These are phyloP conservation scores for Poeciliopsis infans DNA, from an alignment of 2,797 vertebrate genomes.

Conservation along the genomic window DNA sequence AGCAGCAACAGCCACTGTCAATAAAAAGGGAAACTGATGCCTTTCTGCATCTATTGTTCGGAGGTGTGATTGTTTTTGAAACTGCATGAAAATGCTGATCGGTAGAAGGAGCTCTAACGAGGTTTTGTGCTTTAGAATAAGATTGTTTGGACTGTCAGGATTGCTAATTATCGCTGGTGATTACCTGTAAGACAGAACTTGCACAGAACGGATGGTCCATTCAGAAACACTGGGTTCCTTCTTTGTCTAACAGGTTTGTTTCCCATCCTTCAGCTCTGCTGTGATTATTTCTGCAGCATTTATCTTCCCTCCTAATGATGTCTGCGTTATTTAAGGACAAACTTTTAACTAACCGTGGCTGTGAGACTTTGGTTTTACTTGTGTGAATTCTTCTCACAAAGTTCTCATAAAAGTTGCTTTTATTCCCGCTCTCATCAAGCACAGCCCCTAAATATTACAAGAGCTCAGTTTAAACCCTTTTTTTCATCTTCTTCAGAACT, in stretches of 20 bases:
- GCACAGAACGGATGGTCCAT: conserved; percentile 44
- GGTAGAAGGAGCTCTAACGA: background rate
- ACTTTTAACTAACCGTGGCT: conserved; percentile 28
- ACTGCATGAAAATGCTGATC: background rate
- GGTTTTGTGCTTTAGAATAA: background rate
- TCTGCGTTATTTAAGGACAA: conserved; percentile 18
- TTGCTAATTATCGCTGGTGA: conserved; percentile 52
- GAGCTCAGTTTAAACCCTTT: conserved; percentile 35
- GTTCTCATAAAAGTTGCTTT: background rate
- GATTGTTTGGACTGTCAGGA: conserved; percentile 34
- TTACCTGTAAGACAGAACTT: conserved; percentile 52
- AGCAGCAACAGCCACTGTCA: conserved; percentile 41
- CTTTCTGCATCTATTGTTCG: conserved; percentile 34
- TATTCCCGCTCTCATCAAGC: background rate
- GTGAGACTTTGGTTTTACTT: conserved; percentile 2
- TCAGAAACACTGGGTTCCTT: conserved; percentile 39
- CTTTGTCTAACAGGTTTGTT: conserved; percentile 42
- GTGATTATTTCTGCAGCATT: conserved; percentile 16
- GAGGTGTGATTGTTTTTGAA: conserved; percentile 10
- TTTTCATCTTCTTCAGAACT: conserved; percentile 41
- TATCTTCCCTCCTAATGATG: conserved; percentile 25
- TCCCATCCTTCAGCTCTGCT: conserved; percentile 51
- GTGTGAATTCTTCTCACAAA: conserved; percentile 12
- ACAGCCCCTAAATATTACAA: conserved; percentile 37
- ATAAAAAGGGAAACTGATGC: conserved; percentile 42